Base-by-base conservation (phyloP, 2,888 invertebrate species). In the Syritta pipiens region DNA sequence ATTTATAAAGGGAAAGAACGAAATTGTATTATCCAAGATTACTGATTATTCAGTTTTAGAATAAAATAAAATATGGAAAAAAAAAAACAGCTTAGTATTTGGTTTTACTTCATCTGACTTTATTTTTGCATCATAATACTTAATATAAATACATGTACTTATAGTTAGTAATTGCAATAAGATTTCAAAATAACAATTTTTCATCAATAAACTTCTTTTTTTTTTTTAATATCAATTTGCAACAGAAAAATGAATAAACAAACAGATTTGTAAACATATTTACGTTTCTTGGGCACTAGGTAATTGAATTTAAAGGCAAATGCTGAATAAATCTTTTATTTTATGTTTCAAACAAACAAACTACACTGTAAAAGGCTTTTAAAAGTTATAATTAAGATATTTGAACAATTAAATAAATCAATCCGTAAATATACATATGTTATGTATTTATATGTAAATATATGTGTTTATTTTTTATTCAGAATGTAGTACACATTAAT, bases 231-330 rank as follows among this genome's bases (percentile, higher is more conserved):
- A 71, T 57, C 48, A 71, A 71, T 62, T 7, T 44, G 74, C 74
- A 74, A 79, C 74, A 48, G 17, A 79, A 79, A 77, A 51, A 12
- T 35, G 14, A 14, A 14, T 35, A 74, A 55, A 67, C 22, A 46
- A n/a, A n/a, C n/a, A n/a, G n/a, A n/a, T 35, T 14, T 60, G 53
- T 67, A 42, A 72, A 76, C 71, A 42, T 51, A 63, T 72, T 60
- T 65, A 67, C 67, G 77, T 32, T 62, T 74, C 30, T 57, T 74
- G 79, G 79, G 79, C 74, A 79, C 79, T 79, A 79, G 62, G 60
- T 74, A 72, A 79, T 72, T 79, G 67, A 79, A 74, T 79, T n/a
- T 37, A 68, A 79, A 79, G 79, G 79, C 79, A 79, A 79, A 74
- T 67, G 42, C 44, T 67, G 48, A 67, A 67, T 74, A 67, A 67